Evolutionary conservation across 2,888 invertebrate species (phyloP).

Genomic region (Eucera pruinosa): DNA sequence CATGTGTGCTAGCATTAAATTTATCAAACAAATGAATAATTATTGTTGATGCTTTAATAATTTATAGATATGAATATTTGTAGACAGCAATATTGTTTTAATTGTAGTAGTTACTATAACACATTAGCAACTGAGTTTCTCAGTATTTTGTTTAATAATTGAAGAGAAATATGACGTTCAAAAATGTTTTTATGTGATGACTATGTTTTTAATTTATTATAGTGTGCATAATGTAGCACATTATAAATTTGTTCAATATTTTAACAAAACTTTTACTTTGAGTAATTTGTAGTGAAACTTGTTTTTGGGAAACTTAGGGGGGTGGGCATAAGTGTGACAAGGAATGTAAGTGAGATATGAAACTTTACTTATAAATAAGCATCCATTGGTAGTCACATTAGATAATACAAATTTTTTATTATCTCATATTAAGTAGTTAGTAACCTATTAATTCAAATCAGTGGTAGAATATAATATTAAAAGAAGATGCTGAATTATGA

Average conservation of each 20-base stretch:
- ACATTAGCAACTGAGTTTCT: slow-evolving; percentile 28
- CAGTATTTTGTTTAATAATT: slow-evolving; percentile 26
- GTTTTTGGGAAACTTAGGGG: slow-evolving; percentile 76
- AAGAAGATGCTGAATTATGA: slow-evolving; percentile 50
- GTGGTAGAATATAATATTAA: slow-evolving; percentile 21
- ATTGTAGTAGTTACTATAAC: slow-evolving; percentile 22
- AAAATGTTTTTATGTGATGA: slow-evolving; percentile 26
- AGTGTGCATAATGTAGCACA: slow-evolving; percentile 40
- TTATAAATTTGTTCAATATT: slow-evolving; percentile 29
- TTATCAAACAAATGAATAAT: slow-evolving; percentile 38
- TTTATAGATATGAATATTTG: slow-evolving; percentile 36
- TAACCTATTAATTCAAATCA: slow-evolving; percentile 13
- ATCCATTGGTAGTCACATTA: slow-evolving; percentile 46
- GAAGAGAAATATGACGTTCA: slow-evolving; percentile 16
- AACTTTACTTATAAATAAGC: slow-evolving; percentile 33
- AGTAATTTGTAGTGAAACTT: slow-evolving; percentile 60
- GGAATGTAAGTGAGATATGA: slow-evolving; percentile 77
- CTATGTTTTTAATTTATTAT: slow-evolving; percentile 21
- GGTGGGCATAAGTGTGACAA: slow-evolving; percentile 84
- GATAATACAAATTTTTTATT: slow-evolving; percentile 20
- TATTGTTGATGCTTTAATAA: slow-evolving; percentile 41
- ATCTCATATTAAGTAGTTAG: slow-evolving; percentile 16
- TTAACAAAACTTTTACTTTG: slow-evolving; percentile 42
- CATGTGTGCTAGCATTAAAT: slow-evolving; percentile 54
- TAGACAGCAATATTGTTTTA: slow-evolving; percentile 28